phyloP scores from a whole-genome alignment of 2,113 vertebrate genomes.

The Oreochromis niloticus region DNA sequence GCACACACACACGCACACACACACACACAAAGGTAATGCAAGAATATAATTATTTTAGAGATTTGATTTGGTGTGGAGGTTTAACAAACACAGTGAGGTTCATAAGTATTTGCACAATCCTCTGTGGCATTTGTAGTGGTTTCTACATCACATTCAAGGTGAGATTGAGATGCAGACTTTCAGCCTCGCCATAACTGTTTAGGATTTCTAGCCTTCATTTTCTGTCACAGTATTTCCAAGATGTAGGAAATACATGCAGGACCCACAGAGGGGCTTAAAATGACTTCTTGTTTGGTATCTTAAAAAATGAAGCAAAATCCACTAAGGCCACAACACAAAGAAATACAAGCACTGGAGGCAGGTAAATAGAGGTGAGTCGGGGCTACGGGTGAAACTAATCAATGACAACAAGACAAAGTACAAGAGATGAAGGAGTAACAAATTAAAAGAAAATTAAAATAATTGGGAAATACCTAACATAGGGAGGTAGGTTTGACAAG shows the following conservation, averaged over 20 bases:
- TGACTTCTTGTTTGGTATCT: not conserved
- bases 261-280: not conserved
- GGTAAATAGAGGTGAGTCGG: not conserved
- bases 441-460: not conserved
- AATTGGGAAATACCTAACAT: not conserved
- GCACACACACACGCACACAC: too few relatives aligned
- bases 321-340: not conserved
- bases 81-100: not conserved
- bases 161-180: not conserved
- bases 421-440: not conserved
- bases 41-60: not conserved
- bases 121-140: rapidly evolving
- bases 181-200: rapidly evolving
- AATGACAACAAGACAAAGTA: not conserved
- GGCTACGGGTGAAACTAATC: not conserved
- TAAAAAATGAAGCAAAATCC: not conserved
- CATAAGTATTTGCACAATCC: not conserved
- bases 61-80: not conserved
- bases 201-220: not conserved
- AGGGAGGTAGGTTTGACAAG: not conserved
- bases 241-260: not conserved
- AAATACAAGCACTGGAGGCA: not conserved
- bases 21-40: not conserved
- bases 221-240: not conserved
- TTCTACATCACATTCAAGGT: not conserved